Evolutionary conservation across 2,113 vertebrate species (phyloP).

Genomic region (Sinosuthora webbiana): DNA sequence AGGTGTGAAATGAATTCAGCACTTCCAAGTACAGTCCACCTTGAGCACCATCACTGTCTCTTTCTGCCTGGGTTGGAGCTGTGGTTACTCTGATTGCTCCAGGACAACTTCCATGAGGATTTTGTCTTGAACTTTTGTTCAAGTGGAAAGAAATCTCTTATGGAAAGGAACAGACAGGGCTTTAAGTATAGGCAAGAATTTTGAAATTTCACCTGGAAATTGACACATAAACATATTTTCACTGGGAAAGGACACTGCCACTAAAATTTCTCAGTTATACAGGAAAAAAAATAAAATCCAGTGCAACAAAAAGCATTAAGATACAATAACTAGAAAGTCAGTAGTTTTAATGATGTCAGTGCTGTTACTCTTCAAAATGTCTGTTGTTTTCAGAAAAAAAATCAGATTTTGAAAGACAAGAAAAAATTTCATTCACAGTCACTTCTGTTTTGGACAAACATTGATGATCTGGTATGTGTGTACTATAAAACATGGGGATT

Average conservation of each 20-base stretch:
- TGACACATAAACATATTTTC: background rate
- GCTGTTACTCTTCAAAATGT: background rate
- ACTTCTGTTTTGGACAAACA: background rate
- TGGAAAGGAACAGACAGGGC: background rate
- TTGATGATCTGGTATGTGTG: background rate
- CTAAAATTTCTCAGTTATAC: background rate
- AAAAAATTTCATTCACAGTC: background rate
- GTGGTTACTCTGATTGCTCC: background rate
- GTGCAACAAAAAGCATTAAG: background rate
- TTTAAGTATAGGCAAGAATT: background rate
- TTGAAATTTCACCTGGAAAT: background rate
- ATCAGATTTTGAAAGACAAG: background rate
- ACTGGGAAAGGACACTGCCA: background rate
- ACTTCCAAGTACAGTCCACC: background rate
- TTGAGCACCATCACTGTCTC: background rate
- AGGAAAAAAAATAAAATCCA: background rate
- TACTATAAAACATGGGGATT: background rate
- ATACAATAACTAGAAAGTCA: background rate
- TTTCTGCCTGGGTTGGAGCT: background rate
- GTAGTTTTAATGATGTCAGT: background rate
- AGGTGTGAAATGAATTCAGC: background rate
- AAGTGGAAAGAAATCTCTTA: background rate
- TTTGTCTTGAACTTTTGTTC: background rate
- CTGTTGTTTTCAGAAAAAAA: background rate
- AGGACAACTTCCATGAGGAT: background rate